Evolutionary conservation across 2,797 vertebrate genomes (phyloP).

Genomic region (Picus viridis): DNA sequence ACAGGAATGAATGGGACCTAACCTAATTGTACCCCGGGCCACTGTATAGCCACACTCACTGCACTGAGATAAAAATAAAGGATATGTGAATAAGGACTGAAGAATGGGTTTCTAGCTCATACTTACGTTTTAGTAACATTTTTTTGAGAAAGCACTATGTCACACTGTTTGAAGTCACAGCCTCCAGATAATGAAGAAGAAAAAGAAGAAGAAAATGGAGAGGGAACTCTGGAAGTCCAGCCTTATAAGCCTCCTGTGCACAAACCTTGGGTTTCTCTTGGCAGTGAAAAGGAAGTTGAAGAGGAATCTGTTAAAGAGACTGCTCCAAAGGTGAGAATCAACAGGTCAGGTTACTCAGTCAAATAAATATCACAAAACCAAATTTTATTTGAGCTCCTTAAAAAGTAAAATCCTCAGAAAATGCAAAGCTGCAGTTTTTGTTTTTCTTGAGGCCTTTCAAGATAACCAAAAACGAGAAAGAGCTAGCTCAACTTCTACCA

Average conservation of each 20-base stretch:
- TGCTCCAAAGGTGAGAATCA: slow-evolving; percentile 80
- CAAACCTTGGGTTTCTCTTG: slow-evolving; percentile 87
- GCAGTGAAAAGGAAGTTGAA: slow-evolving; percentile 91
- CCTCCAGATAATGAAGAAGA: slow-evolving; percentile 72
- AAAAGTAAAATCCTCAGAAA: not conserved
- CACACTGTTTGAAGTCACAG: slow-evolving; percentile 64
- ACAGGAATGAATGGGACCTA: not conserved
- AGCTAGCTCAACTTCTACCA: not conserved
- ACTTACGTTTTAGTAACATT: not conserved
- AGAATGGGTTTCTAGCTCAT: not conserved
- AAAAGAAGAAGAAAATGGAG: slow-evolving; percentile 43
- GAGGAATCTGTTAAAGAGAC: slow-evolving; percentile 83
- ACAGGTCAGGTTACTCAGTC: not conserved
- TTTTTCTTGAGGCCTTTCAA: not conserved
- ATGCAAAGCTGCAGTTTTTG: not conserved
- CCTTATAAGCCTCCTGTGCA: slow-evolving; percentile 72
- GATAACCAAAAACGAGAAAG: not conserved
- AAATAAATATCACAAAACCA: not conserved
- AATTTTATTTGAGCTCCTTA: not conserved
- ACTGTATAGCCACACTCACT: not conserved
- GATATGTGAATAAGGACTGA: not conserved
- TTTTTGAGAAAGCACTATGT: not conserved
- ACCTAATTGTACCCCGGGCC: not conserved
- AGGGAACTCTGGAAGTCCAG: slow-evolving; percentile 56
- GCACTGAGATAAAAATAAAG: not conserved